A percentile compares a stretch with the other conserved stretches of the same genome.
phyloP scores from a whole-genome alignment of 2,888 invertebrate species.

The Drymonia ruficornis region DNA sequence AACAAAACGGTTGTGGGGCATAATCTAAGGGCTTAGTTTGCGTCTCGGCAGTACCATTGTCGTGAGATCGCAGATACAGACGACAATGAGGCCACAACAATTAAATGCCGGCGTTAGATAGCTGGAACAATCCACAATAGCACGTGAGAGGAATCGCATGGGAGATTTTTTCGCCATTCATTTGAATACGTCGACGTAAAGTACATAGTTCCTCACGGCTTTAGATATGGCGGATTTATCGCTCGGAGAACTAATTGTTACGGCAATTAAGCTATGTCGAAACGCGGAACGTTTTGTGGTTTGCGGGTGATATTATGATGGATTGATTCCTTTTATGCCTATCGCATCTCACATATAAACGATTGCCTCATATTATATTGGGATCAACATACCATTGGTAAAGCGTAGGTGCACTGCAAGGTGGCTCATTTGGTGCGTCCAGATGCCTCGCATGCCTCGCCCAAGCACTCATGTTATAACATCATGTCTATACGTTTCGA shows the following conservation, averaged over 20 bases:
- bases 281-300: constrained; percentile 26
- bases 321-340: no score
- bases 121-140: constrained; percentile 76
- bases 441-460: no score
- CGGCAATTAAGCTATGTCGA: constrained; percentile 35
- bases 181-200: constrained; percentile 44
- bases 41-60: constrained; percentile 44
- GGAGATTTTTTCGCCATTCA: constrained; percentile 61
- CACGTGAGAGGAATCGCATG: constrained; percentile 78
- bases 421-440: no score
- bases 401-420: no score
- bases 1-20: constrained; percentile 20
- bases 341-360: no score
- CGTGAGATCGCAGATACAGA: constrained; percentile 70
- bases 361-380: no score
- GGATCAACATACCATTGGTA: no score
- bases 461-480: no score
- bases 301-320: no score
- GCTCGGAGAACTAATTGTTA: constrained; percentile 45
- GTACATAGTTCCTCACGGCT: constrained; percentile 43
- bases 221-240: constrained; percentile 40
- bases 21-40: constrained; percentile 28
- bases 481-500: no score
- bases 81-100: constrained; percentile 73
- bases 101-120: constrained; percentile 67